A percentile compares a stretch with the other conserved stretches of the same genome.
Conservation (phyloP, 2,797 vertebrate species). For the Eremophila alpestris region DNA sequence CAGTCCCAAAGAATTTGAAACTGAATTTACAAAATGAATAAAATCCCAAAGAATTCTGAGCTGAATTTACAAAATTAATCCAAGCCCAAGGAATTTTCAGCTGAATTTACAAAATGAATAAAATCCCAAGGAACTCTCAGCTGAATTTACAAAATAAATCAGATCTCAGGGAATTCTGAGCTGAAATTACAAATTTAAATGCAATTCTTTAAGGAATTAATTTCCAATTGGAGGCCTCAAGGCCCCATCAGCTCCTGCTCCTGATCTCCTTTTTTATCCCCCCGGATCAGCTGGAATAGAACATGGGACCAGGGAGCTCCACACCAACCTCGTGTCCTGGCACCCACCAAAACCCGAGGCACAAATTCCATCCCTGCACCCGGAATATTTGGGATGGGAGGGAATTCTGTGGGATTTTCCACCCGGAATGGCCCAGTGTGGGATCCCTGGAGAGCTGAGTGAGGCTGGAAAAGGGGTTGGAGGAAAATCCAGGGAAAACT, state of each 20-base stretch:
- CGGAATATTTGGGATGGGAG: neutral
- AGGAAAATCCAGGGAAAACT: neutral
- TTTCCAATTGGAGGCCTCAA: neutral
- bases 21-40: neutral
- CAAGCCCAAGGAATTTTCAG: rapidly evolving
- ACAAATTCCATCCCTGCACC: neutral
- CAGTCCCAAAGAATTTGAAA: rapidly evolving
- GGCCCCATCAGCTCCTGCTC: neutral
- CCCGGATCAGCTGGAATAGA: rapidly evolving
- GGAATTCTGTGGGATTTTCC: rapidly evolving
- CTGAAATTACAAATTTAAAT: neutral
- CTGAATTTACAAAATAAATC: neutral
- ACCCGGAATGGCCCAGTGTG: rapidly evolving
- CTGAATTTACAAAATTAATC: rapidly evolving
- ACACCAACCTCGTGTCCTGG: neutral
- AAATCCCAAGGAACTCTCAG: rapidly evolving
- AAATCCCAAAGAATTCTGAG: rapidly evolving
- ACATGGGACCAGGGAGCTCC: rapidly evolving
- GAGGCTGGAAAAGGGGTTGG: neutral
- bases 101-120: neutral
- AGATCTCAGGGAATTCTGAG: neutral
- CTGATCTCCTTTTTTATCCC: neutral
- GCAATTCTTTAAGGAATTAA: neutral
- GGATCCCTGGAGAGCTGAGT: neutral
- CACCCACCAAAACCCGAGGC: rapidly evolving